Base-by-base conservation (phyloP, 2,113 vertebrate genomes). In the Dolichotis patagonum region DNA sequence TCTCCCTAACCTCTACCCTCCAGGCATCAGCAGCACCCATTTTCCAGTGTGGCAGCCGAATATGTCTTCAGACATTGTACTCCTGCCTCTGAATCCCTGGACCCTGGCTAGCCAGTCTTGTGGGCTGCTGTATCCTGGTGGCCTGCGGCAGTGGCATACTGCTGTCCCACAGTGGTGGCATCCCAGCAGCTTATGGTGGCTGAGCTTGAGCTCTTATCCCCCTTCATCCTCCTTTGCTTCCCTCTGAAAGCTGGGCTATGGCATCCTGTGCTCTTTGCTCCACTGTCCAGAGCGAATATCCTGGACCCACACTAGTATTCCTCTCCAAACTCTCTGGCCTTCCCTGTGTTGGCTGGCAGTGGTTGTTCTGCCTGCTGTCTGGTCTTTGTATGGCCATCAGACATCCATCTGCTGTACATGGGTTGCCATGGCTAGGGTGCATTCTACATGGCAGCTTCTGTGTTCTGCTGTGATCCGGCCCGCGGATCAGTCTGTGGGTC, bases 301-400 rank as follows among this genome's bases (percentile, higher is more conserved):
- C 49, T 35, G 17, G 46, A 80, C 49, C 7, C 43, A 35, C 3
- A 4, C 30, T 2, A 3, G 28, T 11, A 35, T 54, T 52, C 28
- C 28, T 32, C 28, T 78, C 28, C 26, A 77, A 5, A 13, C 75
- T 30, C 43, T 78, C n/a, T 73, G 8, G 26, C 75, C 28, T 49
- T 43, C 14, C 43, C 41, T 78, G 28, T 14, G 26, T 6, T 98
- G 98, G 97, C 94, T 98, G 65, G 89, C 96, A 97, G 96, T 92
- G 96, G 98, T 97, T 98, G 87, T 98, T 98, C 98, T 98, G 28
- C 98, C 98, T 98, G 98, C 98, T 98, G 98, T 98, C 97, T 98
- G 97, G 93, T 98, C 96, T 96, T 95, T 95, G 97, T 98, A 97
- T 98, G 98, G 95, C 98, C 95, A 20, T 98, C 98, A 98, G 98